Conservation (phyloP, 1,140 invertebrate species). For the Alviniconcha marisindica region DNA sequence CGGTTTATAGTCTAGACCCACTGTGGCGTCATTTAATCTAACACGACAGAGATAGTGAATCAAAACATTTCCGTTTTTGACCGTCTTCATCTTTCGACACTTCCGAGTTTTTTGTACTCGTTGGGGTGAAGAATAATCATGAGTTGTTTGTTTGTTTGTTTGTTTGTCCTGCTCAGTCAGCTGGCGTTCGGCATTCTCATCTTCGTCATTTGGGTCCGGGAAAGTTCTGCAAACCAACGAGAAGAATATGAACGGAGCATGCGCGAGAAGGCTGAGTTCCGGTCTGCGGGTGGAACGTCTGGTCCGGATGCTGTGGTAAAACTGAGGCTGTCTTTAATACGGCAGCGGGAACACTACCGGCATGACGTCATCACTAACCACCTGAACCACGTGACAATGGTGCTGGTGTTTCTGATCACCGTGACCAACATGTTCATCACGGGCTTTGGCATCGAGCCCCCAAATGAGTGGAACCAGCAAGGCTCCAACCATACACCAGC, state of each 20-base stretch:
- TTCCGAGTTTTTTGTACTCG: no score
- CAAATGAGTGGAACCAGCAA: background rate
- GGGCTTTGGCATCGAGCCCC: conserved; percentile 36
- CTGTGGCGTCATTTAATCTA: no score
- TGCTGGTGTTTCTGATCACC: conserved; percentile 84
- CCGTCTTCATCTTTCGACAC: no score
- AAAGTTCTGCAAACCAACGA: conserved; percentile 28
- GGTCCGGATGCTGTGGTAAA: conserved; percentile 15
- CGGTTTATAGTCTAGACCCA: no score
- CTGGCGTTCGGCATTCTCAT: conserved; percentile 41
- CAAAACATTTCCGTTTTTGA: no score
- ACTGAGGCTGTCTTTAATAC: background rate
- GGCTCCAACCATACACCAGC: background rate
- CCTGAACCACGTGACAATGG: conserved; percentile 83
- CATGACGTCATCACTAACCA: conserved; percentile 32
- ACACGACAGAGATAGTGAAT: no score
- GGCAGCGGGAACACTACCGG: conserved; percentile 16
- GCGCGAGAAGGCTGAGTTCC: background rate
- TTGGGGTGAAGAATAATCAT: no score
- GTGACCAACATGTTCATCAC: conserved; percentile 87
- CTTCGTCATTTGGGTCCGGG: conserved; percentile 43
- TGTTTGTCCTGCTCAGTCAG: conserved; percentile 14
- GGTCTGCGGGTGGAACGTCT: background rate
- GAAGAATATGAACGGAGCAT: conserved; percentile 28
- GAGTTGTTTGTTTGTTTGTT: no score